These are phyloP conservation scores for Clarias laeviceps DNA, from an alignment of 2,797 vertebrate species.

Conservation along the genomic window DNA sequence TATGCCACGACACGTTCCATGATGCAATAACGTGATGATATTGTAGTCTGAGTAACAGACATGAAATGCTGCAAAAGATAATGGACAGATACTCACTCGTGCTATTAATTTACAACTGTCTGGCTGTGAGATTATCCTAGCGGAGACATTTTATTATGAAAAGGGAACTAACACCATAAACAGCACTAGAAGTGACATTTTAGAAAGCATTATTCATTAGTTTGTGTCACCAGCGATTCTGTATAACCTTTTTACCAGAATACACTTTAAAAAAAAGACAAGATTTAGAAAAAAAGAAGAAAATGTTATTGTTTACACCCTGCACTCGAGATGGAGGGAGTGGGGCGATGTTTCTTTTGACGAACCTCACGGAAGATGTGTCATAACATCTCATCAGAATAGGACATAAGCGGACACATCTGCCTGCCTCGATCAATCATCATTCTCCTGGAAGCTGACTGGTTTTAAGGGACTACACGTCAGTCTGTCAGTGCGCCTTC, in stretches of 20 bases:
- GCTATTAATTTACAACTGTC: not conserved
- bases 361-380: not conserved
- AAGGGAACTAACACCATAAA: not conserved
- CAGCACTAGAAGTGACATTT: not conserved
- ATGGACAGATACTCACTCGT: not conserved
- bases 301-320: not conserved
- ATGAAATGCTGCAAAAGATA: not conserved
- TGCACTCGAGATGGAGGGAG: not conserved
- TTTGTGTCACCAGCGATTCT: not conserved
- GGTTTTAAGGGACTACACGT: not conserved
- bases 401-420: not conserved
- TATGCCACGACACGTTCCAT: not conserved
- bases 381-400: constrained; percentile 17
- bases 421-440: constrained; percentile 14
- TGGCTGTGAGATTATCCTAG: not conserved
- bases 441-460: not conserved
- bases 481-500: not conserved
- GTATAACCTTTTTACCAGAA: not conserved
- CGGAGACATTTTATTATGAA: not conserved
- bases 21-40: not conserved
- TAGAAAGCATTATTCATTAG: not conserved
- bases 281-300: not conserved
- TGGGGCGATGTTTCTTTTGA: constrained; percentile 1
- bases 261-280: not conserved
- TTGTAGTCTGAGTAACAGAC: not conserved